Percentiles rank a stretch among this genome's conserved stretches.
phyloP scores from a whole-genome alignment of 2,113 vertebrate species.

The Leucoraja erinaceus region DNA sequence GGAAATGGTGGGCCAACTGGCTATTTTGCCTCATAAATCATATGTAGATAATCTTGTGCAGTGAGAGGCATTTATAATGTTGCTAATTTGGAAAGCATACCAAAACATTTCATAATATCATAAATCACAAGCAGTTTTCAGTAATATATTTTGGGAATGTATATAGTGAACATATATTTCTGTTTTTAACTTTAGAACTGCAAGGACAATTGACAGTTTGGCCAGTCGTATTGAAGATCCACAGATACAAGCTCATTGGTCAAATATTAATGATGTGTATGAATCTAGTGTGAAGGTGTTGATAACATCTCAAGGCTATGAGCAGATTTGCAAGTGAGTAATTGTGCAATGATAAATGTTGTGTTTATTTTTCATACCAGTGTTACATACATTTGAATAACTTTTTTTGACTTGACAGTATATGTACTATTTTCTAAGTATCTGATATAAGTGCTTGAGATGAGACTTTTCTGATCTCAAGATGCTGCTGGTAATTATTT shows the following conservation, averaged over 20 bases:
- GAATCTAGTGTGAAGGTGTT: conserved; percentile 97
- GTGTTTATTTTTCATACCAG: not conserved
- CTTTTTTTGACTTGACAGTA: not conserved
- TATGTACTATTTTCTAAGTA: not conserved
- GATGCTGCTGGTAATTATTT: not conserved
- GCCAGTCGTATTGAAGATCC: conserved; percentile 92
- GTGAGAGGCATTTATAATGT: not conserved
- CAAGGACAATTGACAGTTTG: conserved; percentile 87
- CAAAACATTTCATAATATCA: not conserved
- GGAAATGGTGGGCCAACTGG: no score
- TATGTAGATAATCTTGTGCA: no score
- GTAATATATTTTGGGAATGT: not conserved
- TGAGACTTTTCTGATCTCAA: not conserved
- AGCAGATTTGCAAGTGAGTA: conserved; percentile 98
- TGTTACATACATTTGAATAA: not conserved
- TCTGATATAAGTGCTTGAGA: not conserved
- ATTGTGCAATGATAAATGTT: not conserved
- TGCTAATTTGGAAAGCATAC: not conserved
- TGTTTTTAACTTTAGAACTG: conserved; percentile 64
- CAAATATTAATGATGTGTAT: conserved; percentile 93
- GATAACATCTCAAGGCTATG: conserved; percentile 96
- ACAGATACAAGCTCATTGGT: conserved; percentile 98
- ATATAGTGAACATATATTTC: not conserved
- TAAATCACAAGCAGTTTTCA: not conserved
- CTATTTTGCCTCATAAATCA: no score